Evolutionary conservation across 2,797 vertebrate species (phyloP).

Genomic region (Apodemus agrarius): DNA sequence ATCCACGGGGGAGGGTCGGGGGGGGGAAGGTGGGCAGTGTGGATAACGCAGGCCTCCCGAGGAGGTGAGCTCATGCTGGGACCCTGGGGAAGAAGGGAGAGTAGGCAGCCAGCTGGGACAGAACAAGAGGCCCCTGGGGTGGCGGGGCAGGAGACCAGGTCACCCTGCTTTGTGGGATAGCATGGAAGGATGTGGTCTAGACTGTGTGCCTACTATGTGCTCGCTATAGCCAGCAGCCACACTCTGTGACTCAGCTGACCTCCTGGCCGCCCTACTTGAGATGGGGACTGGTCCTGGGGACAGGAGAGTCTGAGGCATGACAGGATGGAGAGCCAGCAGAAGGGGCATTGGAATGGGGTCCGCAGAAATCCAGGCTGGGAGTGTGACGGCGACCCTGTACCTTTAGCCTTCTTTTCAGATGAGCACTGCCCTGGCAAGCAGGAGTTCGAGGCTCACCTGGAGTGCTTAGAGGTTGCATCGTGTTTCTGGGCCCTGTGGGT

Average conservation of each 20-base stretch:
- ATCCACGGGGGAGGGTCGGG: background rate
- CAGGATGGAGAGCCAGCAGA: background rate
- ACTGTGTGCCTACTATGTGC: background rate
- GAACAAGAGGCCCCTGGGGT: background rate
- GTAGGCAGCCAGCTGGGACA: background rate
- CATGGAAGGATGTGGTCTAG: accelerated
- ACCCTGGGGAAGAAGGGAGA: background rate
- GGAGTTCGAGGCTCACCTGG: background rate
- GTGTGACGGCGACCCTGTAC: background rate
- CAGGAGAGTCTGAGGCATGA: background rate
- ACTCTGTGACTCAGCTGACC: background rate
- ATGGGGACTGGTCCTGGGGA: background rate
- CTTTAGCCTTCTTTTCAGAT: background rate
- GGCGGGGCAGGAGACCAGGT: background rate
- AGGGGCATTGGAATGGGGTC: background rate
- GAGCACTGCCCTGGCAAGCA: background rate
- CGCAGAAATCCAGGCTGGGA: accelerated
- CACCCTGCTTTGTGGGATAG: background rate
- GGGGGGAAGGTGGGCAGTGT: accelerated
- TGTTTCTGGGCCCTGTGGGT: accelerated
- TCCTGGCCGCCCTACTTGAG: background rate
- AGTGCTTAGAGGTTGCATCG: background rate
- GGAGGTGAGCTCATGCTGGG: background rate
- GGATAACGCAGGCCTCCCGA: background rate
- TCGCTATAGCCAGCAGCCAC: background rate